Conservation (phyloP, 2,797 vertebrate species). For the Anisognathus igniventris region DNA sequence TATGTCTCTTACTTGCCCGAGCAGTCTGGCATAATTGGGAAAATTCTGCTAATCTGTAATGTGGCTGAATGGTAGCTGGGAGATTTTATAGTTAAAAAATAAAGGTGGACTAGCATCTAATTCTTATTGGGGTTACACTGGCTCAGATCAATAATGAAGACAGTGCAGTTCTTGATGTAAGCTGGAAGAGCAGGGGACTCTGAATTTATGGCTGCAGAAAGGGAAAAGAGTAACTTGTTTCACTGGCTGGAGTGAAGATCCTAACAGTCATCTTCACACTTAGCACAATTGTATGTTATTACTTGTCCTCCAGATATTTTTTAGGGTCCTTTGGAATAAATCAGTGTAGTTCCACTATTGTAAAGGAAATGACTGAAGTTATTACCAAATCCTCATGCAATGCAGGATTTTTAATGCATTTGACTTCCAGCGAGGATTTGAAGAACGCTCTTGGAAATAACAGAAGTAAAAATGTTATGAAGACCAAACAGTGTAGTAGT, state of each 20-base stretch:
- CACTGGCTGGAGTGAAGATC: not conserved
- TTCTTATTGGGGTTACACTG: not conserved
- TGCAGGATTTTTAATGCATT: not conserved
- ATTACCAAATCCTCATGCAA: not conserved
- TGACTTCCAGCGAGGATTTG: slow-evolving; percentile 20
- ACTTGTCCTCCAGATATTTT: not conserved
- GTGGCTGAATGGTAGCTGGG: not conserved
- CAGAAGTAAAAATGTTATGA: slow-evolving; percentile 46
- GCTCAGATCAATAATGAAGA: not conserved
- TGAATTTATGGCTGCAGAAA: not conserved
- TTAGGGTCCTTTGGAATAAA: not conserved
- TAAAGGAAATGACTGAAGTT: not conserved
- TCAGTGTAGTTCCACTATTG: not conserved
- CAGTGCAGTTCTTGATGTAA: not conserved
- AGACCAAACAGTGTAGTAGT: slow-evolving; percentile 46
- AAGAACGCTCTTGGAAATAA: slow-evolving; percentile 18
- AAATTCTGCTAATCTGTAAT: not conserved
- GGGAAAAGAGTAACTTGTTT: not conserved
- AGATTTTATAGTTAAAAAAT: not conserved
- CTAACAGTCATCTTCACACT: not conserved
- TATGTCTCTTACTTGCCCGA: not conserved
- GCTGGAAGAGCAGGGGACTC: not conserved
- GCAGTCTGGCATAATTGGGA: not conserved
- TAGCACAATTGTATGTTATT: not conserved
- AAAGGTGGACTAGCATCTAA: not conserved